Evolutionary conservation across 2,113 vertebrate species (phyloP), one percentile per base, ranked within the genome.

Genomic region (Pholis gunnellus): DNA sequence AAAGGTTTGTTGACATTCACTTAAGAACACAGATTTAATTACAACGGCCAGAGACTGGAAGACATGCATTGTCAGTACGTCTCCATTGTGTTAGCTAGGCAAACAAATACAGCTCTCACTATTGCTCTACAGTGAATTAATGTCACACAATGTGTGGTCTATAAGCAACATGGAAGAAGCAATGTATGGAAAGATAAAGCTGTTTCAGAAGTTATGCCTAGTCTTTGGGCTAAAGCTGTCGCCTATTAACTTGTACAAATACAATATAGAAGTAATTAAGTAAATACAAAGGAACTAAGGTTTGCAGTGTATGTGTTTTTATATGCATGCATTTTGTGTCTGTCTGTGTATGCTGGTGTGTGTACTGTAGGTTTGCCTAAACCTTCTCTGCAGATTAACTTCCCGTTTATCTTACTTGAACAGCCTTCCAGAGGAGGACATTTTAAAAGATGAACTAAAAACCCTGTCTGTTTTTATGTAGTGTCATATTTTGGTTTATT

Each of bases 281-380:
- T 25, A 56, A 54, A 27, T 9, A 36, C 63, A 42, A 25, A 64
- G 9, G 20, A 22, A 40, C 5, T n/a, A n/a, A 66, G 22, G 22
- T 44, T 44, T 70, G 29, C 27, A 36, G 10, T n/a, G 17, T 34
- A 31, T 69, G 10, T 3, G n/a, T 67, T 48, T 54, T 70, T 5
- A 27, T n/a, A 17, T 15, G 34, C 40, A 20, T 31, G 25, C 5
- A 46, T n/a, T 6, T 20, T 18, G 15, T 20, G 6, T 50, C 20
- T 17, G 38, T 60, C n/a, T 40, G 22, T 57, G 56, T 31, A 1
- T 34, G 29, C 15, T 25, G 20, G 22, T 56, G 14, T 38, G 22
- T 72, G 5, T 22, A 31, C 11, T 40, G 9, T 67, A 71, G 29
- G 25, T 66, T 57, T 78, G 59, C 57, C 61, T 79, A 15, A 6